These are phyloP conservation scores for Cerastis rubricosa DNA, from an alignment of 2,888 invertebrate species.

Conservation along the genomic window DNA sequence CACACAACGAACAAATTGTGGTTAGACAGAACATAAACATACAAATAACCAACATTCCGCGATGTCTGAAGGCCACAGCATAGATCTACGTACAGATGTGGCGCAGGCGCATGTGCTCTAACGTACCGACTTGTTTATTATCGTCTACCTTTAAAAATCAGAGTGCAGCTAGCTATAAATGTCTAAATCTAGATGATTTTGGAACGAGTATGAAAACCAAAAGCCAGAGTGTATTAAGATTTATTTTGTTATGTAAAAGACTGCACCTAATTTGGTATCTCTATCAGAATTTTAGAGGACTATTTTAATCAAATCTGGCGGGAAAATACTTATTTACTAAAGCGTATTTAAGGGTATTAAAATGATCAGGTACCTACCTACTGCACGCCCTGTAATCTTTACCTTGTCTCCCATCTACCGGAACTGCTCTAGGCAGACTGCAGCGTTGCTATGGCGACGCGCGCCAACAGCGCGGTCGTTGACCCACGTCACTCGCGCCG, in stretches of 20 bases:
- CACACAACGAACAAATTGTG: background rate
- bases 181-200: background rate
- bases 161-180: background rate
- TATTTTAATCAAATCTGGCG: background rate
- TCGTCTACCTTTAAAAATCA: background rate
- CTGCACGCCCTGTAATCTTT: conserved; percentile 11
- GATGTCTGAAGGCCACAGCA: conserved; percentile 40
- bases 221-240: background rate
- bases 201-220: background rate
- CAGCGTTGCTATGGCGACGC: conserved; percentile 78
- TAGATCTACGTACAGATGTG: conserved; percentile 12
- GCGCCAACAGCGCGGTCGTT: conserved; percentile 75
- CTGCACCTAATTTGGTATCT: background rate
- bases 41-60: conserved; percentile 38
- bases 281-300: background rate
- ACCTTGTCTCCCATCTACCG: conserved; percentile 29
- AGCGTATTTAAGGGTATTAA: no score
- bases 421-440: conserved; percentile 66
- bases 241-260: background rate
- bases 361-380: background rate
- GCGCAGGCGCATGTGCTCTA: background rate
- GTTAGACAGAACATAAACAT: conserved; percentile 19
- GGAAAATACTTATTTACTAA: no score
- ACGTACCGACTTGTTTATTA: conserved; percentile 14
- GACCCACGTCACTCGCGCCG: conserved; percentile 75